Conservation (phyloP, 2,113 vertebrate genomes). For the Trinectes maculatus region DNA sequence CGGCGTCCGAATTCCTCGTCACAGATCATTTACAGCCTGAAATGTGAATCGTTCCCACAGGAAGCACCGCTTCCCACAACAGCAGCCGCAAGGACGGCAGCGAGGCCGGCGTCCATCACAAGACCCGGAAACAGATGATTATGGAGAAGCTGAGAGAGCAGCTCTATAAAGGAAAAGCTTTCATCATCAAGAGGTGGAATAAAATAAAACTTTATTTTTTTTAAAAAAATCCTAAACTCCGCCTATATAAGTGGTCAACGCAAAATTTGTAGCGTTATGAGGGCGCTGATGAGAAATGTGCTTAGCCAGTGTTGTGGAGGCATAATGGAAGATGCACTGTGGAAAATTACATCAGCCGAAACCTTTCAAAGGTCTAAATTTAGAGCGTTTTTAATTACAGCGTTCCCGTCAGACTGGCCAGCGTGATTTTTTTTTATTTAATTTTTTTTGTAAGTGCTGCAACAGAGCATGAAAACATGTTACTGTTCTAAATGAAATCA, state of each 20-base stretch:
- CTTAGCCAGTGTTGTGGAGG: conserved; percentile 12
- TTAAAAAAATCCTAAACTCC: no score
- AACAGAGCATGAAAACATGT: conserved; percentile 23
- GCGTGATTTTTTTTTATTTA: no score
- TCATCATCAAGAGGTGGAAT: conserved; percentile 88
- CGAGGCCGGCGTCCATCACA: conserved; percentile 86
- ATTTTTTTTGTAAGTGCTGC: conserved; percentile 60
- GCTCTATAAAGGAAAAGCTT: conserved; percentile 89
- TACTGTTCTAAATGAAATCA: conserved; percentile 50
- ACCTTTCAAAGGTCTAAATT: conserved; percentile 49
- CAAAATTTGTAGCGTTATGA: conserved; percentile 4
- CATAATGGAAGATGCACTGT: conserved; percentile 17
- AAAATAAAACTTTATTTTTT: no score
- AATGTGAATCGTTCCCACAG: conserved; percentile 76
- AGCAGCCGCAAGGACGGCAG: conserved; percentile 92
- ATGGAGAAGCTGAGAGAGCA: conserved; percentile 92
- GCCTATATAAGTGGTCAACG: not conserved
- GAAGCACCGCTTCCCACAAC: conserved; percentile 90
- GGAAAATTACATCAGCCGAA: conserved; percentile 33
- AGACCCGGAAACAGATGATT: conserved; percentile 90
- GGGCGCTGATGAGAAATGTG: conserved; percentile 19
- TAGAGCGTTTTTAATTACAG: conserved; percentile 59
- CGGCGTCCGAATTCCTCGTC: not conserved
- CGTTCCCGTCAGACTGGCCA: conserved; percentile 39
- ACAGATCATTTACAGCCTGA: conserved; percentile 36